phyloP scores from a whole-genome alignment of 2,888 invertebrate species.

The Galerucella pusilla region DNA sequence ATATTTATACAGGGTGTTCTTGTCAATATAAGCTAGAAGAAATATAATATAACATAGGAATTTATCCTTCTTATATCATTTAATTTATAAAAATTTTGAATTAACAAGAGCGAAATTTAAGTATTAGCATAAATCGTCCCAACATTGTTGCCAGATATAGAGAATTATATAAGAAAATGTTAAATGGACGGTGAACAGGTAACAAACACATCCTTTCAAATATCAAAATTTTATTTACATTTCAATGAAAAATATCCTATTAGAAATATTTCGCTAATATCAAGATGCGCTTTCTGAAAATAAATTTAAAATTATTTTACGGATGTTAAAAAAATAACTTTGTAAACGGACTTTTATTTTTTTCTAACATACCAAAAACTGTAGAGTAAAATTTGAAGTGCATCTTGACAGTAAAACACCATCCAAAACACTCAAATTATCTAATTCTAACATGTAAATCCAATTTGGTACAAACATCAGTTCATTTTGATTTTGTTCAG shows the following conservation, averaged over 20 bases:
- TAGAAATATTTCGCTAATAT: background rate
- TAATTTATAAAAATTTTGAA: background rate
- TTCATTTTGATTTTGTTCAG: slow-evolving; percentile 40
- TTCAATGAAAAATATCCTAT: slow-evolving; percentile 22
- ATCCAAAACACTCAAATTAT: slow-evolving; percentile 17
- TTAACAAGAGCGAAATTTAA: background rate
- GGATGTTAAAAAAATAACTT: no score
- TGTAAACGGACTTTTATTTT: background rate
- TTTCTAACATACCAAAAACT: background rate
- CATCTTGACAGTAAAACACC: slow-evolving; percentile 25
- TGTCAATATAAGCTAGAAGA: no score
- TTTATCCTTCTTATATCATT: background rate
- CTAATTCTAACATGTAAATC: slow-evolving; percentile 37
- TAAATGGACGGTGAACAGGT: slow-evolving; percentile 32
- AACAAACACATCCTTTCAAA: slow-evolving; percentile 30
- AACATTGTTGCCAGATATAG: background rate
- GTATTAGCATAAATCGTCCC: background rate
- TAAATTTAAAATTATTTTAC: background rate
- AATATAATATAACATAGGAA: no score
- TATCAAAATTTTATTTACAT: slow-evolving; percentile 32
- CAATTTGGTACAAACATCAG: slow-evolving; percentile 51
- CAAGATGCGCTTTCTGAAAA: slow-evolving; percentile 9
- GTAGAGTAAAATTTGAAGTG: no score
- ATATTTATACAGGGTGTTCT: no score
- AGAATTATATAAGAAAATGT: slow-evolving; percentile 22